These are phyloP conservation scores for Napeogenes sylphis DNA, from an alignment of 2,888 invertebrate genomes.

Conservation along the genomic window DNA sequence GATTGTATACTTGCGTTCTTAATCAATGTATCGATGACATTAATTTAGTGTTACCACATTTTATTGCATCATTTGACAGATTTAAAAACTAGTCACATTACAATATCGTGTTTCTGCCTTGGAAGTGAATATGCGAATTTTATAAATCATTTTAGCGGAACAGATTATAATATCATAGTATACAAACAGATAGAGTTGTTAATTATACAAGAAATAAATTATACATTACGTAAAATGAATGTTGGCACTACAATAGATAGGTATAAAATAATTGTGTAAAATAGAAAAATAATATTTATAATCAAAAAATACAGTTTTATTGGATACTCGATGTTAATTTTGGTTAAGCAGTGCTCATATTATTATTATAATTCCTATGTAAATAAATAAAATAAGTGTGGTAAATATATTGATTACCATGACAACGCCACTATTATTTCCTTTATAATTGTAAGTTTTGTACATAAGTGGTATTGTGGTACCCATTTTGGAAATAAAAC, in stretches of 20 bases:
- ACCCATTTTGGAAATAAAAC: constrained; percentile 35
- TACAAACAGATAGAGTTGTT: constrained; percentile 35
- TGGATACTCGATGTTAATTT: constrained; percentile 29
- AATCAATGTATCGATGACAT: constrained; percentile 1
- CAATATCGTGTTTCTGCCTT: constrained; percentile 14
- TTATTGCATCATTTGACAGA: constrained; percentile 11
- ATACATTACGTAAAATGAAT: constrained; percentile 37
- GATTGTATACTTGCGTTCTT: constrained; percentile 3
- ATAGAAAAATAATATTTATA: constrained; percentile 48
- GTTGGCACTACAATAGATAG: constrained; percentile 66
- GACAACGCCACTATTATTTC: constrained; percentile 39
- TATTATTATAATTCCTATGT: constrained; percentile 66
- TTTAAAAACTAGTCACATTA: constrained; percentile 23
- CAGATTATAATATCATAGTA: constrained; percentile 30
- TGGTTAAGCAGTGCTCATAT: constrained; percentile 42
- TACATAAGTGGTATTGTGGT: constrained; percentile 40
- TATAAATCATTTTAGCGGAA: constrained; percentile 20
- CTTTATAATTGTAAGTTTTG: constrained; percentile 40
- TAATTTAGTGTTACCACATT: constrained; percentile 19
- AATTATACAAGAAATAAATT: constrained; percentile 29
- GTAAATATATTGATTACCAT: constrained; percentile 34
- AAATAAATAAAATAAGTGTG: constrained; percentile 53
- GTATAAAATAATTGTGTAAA: constrained; percentile 66
- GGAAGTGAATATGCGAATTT: constrained; percentile 9
- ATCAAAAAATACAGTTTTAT: constrained; percentile 26